Evolutionary conservation across 2,113 vertebrate species (phyloP).

Genomic region (Crotalus tigris): DNA sequence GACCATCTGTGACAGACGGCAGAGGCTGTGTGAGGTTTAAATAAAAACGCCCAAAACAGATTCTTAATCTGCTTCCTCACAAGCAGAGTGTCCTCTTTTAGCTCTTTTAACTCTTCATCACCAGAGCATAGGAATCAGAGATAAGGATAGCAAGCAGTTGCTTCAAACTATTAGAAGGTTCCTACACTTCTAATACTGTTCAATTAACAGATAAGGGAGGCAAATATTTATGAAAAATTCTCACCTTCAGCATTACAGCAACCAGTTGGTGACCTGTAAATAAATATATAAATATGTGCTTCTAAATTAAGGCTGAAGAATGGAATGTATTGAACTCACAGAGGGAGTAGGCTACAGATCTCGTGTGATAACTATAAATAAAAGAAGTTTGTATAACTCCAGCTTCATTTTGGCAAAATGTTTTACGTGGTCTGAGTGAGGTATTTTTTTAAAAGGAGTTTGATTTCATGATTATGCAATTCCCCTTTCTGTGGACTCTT

Average conservation of each 20-base stretch:
- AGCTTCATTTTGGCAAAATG: not conserved
- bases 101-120: slow-evolving; percentile 38
- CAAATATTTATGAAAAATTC: slow-evolving; percentile 1
- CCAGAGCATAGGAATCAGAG: not conserved
- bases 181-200: not conserved
- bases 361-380: slow-evolving; percentile 36
- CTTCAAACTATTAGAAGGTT: not conserved
- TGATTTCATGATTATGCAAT: not conserved
- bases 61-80: slow-evolving; percentile 42
- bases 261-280: not conserved
- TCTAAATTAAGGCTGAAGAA: slow-evolving; percentile 27
- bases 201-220: not conserved
- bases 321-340: not conserved
- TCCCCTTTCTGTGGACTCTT: accelerated
- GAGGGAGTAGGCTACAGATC: slow-evolving; percentile 23
- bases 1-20: slow-evolving; percentile 43
- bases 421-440: not conserved
- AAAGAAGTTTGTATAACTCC: slow-evolving; percentile 28
- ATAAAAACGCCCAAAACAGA: slow-evolving; percentile 35
- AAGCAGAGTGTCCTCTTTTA: slow-evolving; percentile 8
- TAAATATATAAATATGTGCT: not conserved
- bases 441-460: not conserved
- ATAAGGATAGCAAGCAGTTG: not conserved
- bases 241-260: not conserved
- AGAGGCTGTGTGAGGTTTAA: slow-evolving; percentile 25